Evolutionary conservation across 1,140 invertebrate species (phyloP).

Genomic region (Aplysia californica): DNA sequence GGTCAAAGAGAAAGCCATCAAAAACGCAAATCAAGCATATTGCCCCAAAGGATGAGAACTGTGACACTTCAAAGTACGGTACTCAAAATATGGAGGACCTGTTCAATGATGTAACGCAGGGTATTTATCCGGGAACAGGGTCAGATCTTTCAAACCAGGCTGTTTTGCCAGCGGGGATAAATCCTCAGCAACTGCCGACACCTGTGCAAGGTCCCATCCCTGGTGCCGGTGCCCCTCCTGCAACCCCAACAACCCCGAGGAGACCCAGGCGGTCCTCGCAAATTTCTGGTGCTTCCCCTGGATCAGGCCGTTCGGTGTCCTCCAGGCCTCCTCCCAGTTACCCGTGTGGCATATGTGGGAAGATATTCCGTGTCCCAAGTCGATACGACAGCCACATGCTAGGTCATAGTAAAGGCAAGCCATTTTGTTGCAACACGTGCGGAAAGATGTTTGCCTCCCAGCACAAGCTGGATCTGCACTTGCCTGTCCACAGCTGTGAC

Average conservation of each 20-base stretch:
- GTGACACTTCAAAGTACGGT: conserved; percentile 18
- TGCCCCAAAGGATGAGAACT: conserved; percentile 17
- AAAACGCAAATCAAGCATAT: conserved; percentile 38
- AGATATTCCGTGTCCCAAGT: conserved; percentile 34
- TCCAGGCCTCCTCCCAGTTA: conserved; percentile 21
- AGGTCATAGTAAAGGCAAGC: conserved; percentile 37
- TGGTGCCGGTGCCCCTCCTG: not conserved
- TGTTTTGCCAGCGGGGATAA: too few relatives aligned
- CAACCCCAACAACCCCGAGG: not conserved
- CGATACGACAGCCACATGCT: conserved; percentile 39
- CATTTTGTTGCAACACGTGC: conserved; percentile 35
- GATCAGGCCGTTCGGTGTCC: too few relatives aligned
- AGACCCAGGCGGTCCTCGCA: conserved; percentile 13
- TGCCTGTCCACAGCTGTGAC: conserved; percentile 29
- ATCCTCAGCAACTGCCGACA: not conserved
- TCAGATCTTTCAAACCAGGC: too few relatives aligned
- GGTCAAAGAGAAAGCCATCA: conserved; percentile 36
- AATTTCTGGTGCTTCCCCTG: too few relatives aligned
- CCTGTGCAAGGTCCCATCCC: too few relatives aligned
- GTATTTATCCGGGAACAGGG: conserved; percentile 1
- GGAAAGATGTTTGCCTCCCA: conserved; percentile 35
- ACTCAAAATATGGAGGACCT: conserved; percentile 19
- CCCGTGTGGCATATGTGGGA: conserved; percentile 33
- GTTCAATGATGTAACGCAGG: conserved; percentile 25
- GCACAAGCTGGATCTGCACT: conserved; percentile 31